Evolutionary conservation across 92 coral and sea anemone genomes (phyloP), one percentile per base, ranked within the genome.

Genomic region (Nematostella vectensis): DNA sequence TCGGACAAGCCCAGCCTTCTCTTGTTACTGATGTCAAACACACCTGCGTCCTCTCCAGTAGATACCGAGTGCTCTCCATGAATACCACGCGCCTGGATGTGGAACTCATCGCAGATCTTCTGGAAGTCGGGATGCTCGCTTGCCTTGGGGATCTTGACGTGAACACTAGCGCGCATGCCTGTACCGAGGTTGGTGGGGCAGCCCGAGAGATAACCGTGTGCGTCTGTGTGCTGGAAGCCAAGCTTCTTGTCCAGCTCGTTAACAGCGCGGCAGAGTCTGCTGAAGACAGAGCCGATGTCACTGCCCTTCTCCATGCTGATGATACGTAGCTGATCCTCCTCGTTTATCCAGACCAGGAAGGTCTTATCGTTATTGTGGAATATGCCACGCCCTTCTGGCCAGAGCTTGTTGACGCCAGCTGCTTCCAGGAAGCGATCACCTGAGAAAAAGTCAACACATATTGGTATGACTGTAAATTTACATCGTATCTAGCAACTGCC

Each of bases 351-450:
- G 19, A 85, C 95, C 9, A 89, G 56, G 81, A 89, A 89, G 19
- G 94, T 84, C 63, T 84, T 89, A 42, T 80, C 79, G 24, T 62
- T 67, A 67, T 89, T 89, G 83, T 80, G 88, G 78, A 72, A 89
- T 76, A 89, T 89, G 10, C 96, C 96, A 13, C 96, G 83, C 1
- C 95, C 96, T 44, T 81, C 82, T 0, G 96, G 95, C 96, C 96
- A 89, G 49, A 62, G 71, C 45, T 80, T 70, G 55, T 82, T 81
- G 24, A 77, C 64, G 3, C 94, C 96, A 11, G 89, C 88, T 29
- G 83, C 65, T 47, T 85, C 94, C 66, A 89, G 50, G 71, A 89
- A 84, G 58, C 94, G 78, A 45, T 77, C 85, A 19, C 51, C 21
- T 8, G 40, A 6, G 40, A 33, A 33, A 33, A 33, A 33, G 15